phyloP scores from a whole-genome alignment of 2,113 vertebrate genomes.

The Bubo blakistoni region DNA sequence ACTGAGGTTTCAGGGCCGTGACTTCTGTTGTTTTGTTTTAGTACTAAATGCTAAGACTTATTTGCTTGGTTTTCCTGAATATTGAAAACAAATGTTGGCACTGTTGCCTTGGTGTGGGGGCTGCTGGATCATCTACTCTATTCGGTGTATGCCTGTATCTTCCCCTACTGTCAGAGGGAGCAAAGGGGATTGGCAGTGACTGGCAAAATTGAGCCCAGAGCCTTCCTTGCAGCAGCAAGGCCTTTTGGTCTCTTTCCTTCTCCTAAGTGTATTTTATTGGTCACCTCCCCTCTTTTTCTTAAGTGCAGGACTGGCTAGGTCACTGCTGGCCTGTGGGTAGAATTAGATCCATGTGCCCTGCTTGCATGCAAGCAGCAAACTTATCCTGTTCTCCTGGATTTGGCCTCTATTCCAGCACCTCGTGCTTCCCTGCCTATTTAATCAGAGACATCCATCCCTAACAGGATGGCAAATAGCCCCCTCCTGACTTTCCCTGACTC shows the following conservation, averaged over 20 bases:
- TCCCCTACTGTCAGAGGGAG: background rate
- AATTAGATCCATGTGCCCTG: background rate
- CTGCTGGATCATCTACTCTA: background rate
- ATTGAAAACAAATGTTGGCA: slow-evolving; percentile 38
- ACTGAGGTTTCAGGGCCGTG: background rate
- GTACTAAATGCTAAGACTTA: background rate
- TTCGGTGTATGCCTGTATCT: fast-evolving
- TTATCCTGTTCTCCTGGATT: background rate
- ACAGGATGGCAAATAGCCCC: background rate
- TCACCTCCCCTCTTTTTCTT: background rate
- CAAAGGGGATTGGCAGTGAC: background rate
- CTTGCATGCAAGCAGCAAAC: background rate
- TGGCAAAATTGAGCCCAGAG: background rate
- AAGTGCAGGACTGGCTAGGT: background rate
- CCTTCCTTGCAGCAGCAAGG: background rate
- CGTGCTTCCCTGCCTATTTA: background rate
- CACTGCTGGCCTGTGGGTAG: background rate
- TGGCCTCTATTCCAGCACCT: background rate
- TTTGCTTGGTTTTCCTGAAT: background rate
- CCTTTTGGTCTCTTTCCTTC: background rate
- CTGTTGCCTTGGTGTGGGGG: background rate
- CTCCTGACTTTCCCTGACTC: background rate
- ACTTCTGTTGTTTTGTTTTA: slow-evolving; percentile 14
- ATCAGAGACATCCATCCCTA: background rate
- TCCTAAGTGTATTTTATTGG: background rate